phyloP scores from a whole-genome alignment of 2,797 vertebrate genomes.

The Lutjanus argentimaculatus region DNA sequence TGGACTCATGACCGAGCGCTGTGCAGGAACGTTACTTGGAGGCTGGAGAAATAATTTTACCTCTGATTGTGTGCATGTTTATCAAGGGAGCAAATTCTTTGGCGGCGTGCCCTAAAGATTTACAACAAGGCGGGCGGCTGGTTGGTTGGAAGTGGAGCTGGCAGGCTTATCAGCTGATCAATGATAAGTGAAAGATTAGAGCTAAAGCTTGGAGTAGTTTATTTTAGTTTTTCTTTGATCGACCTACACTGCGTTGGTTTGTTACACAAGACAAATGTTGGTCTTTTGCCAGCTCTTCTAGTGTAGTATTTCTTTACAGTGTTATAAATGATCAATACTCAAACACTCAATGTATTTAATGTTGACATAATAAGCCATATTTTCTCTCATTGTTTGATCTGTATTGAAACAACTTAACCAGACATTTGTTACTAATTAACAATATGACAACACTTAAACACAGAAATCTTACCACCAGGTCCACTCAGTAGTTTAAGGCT shows the following conservation, averaged over 20 bases:
- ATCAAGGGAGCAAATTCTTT: slow-evolving; percentile 55
- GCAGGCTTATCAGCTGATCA: slow-evolving; percentile 61
- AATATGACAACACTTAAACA: neutral
- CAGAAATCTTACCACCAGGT: neutral
- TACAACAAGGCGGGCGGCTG: slow-evolving; percentile 24
- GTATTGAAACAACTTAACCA: neutral
- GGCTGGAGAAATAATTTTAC: slow-evolving; percentile 39
- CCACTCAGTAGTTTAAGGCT: neutral
- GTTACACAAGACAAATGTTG: slow-evolving; percentile 22
- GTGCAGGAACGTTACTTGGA: slow-evolving; percentile 41
- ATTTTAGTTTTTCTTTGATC: slow-evolving; percentile 48
- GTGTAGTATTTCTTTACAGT: slow-evolving; percentile 14
- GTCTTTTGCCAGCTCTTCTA: slow-evolving; percentile 15
- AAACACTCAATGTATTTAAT: slow-evolving; percentile 1
- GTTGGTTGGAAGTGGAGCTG: slow-evolving; percentile 46
- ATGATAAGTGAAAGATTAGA: slow-evolving; percentile 57
- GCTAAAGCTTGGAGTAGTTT: slow-evolving; percentile 44
- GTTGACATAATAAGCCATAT: neutral
- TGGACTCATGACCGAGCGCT: slow-evolving; percentile 40
- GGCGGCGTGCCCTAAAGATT: slow-evolving; percentile 42
- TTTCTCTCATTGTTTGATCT: slow-evolving; percentile 1
- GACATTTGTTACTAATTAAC: slow-evolving; percentile 3
- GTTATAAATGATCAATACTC: slow-evolving; percentile 19
- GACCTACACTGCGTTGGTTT: neutral
- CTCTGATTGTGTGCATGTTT: slow-evolving; percentile 45